These are phyloP conservation scores for Actinia equina DNA, from an alignment of 64 coral and sea anemone genomes.

Conservation along the genomic window DNA sequence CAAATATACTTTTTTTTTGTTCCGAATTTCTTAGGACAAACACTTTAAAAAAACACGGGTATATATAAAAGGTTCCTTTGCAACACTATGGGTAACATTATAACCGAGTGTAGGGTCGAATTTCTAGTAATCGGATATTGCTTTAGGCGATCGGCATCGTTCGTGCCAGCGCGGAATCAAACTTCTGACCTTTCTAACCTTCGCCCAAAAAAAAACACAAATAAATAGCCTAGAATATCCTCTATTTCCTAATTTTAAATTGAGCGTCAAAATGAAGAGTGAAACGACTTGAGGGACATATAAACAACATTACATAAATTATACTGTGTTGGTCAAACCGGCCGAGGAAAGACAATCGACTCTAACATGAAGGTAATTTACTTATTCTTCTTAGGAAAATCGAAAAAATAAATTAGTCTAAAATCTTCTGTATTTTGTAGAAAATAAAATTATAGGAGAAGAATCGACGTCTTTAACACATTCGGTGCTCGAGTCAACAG, in stretches of 20 bases:
- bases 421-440: not conserved
- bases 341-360: not conserved
- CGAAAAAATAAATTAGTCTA: not conserved
- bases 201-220: slow-evolving; percentile 46
- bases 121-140: not conserved
- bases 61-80: not conserved
- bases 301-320: not conserved
- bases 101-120: not conserved
- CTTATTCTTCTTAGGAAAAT: not conserved
- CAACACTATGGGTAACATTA: not conserved
- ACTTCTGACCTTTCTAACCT: slow-evolving; percentile 85
- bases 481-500: not conserved
- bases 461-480: not conserved
- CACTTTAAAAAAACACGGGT: not conserved
- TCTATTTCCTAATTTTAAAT: slow-evolving; percentile 35
- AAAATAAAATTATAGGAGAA: not conserved
- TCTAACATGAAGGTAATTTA: not conserved
- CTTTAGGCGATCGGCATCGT: not conserved
- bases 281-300: not conserved
- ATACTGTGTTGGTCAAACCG: not conserved
- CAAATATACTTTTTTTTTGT: not conserved
- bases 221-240: slow-evolving; percentile 65
- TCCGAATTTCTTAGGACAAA: not conserved
- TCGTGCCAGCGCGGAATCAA: no score
- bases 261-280: not conserved